Base-by-base conservation (phyloP, 2,888 invertebrate genomes). In the Eupithecia subumbrata region DNA sequence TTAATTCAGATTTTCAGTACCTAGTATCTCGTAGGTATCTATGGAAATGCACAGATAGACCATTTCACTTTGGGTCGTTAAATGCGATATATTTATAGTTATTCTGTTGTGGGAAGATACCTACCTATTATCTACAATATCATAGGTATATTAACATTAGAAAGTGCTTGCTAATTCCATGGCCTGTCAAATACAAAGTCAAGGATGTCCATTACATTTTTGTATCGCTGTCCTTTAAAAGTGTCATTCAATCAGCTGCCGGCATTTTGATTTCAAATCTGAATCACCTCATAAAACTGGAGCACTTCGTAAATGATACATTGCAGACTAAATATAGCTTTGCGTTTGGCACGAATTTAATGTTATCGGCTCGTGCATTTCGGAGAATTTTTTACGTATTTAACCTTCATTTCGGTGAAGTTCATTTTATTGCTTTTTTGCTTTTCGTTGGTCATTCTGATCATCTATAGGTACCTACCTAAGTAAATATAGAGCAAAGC, bases 321-420 rank as follows among this genome's bases (percentile, higher is more conserved):
- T 68, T 69, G 22, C 73, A n/a, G 34, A 34, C 43, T 77, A 75
- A 71, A 77, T 69, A 75, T 77, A 77, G 56, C 67, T 9, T 75
- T 43, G 72, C 67, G 64, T 77, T 74, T 77, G 77, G 77, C 77
- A 71, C 68, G 70, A 63, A 34, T 70, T 70, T 70, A 60, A 72
- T 64, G 68, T 69, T 73, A 34, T 69, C 73, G 75, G 72, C 74
- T 70, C 56, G 3, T 69, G n/a, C 40, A 63, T 73, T 67, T 48
- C 7, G n/a, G 14, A n/a, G 34, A 64, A 73, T 74, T 75, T 68
- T 74, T 74, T 76, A 73, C 63, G 66, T 66, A 63, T 68, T 60
- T 18, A 71, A 34, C 16, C 2, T 34, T 64, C 34, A 18, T 2
- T 8, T 34, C 30, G 18, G 3, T 34, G 60, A 25, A 60, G 11